These are phyloP conservation scores for Galbula dea DNA, from an alignment of 2,113 vertebrate genomes.

Conservation along the genomic window DNA sequence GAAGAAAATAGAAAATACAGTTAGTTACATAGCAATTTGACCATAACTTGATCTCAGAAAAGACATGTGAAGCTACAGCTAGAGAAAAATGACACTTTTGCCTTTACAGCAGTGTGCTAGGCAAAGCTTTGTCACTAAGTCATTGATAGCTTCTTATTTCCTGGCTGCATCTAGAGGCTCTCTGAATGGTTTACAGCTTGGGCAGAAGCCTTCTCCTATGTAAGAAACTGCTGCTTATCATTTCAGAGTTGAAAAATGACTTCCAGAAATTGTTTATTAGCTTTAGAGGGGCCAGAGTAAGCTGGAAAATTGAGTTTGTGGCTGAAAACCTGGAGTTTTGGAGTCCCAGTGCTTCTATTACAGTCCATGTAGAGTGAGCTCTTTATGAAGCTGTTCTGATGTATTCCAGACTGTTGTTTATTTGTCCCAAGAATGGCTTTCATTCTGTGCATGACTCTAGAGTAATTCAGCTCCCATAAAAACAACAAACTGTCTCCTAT, in stretches of 20 bases:
- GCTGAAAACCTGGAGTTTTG: not conserved
- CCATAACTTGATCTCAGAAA: not conserved
- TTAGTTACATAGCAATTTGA: not conserved
- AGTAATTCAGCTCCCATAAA: constrained; percentile 1
- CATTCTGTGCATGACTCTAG: not conserved
- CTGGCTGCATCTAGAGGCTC: not conserved
- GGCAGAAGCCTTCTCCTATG: not conserved
- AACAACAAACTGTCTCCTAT: not conserved
- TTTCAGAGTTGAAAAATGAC: not conserved
- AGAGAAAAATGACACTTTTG: not conserved
- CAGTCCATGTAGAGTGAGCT: not conserved
- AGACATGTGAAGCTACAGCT: not conserved
- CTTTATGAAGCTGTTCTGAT: constrained; percentile 4
- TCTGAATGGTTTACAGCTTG: not conserved
- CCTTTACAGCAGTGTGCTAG: not conserved
- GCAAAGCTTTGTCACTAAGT: constrained; percentile 12
- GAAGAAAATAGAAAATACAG: not conserved
- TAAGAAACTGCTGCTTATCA: not conserved
- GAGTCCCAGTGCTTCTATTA: not conserved
- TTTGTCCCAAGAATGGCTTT: not conserved
- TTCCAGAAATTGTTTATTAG: not conserved
- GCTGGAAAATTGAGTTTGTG: not conserved
- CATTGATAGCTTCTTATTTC: not conserved
- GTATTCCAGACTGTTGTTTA: constrained; percentile 7
- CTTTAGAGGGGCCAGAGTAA: not conserved